Evolutionary conservation across 2,888 invertebrate species (phyloP).

Genomic region (Cosmia pyralina): DNA sequence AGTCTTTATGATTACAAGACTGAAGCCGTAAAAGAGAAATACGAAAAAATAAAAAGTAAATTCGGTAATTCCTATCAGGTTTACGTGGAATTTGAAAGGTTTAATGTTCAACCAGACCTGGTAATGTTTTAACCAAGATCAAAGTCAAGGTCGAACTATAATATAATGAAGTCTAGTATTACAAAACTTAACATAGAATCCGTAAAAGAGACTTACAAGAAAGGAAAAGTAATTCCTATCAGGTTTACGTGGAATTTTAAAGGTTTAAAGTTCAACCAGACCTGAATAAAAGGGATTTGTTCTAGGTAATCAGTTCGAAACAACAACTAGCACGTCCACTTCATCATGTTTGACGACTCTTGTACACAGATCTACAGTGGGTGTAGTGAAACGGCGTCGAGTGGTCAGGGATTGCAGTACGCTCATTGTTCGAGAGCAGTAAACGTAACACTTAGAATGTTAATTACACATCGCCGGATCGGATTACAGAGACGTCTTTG

Average conservation of each 20-base stretch:
- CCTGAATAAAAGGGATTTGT: not conserved
- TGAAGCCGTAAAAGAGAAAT: not conserved
- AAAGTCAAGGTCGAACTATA: slow-evolving; percentile 46
- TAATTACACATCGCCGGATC: slow-evolving; percentile 76
- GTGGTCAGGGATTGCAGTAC: slow-evolving; percentile 50
- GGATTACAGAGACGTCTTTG: slow-evolving; percentile 74
- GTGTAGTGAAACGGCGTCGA: slow-evolving; percentile 35
- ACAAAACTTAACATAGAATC: not conserved
- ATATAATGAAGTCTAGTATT: slow-evolving; percentile 37
- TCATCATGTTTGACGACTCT: slow-evolving; percentile 33
- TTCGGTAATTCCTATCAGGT: not conserved
- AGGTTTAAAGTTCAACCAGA: not conserved
- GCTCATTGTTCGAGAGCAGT: slow-evolving; percentile 67
- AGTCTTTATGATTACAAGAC: slow-evolving; percentile 11
- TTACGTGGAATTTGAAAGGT: not conserved
- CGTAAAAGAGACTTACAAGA: not conserved
- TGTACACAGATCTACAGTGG: slow-evolving; percentile 41
- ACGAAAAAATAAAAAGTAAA: not conserved
- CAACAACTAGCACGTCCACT: slow-evolving; percentile 10
- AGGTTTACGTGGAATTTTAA: not conserved
- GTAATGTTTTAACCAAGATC: slow-evolving; percentile 53
- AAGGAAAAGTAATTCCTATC: not conserved
- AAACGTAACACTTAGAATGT: slow-evolving; percentile 74
- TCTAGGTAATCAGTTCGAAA: slow-evolving; percentile 30
- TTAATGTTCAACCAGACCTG: not conserved